Evolutionary conservation across 2,797 vertebrate genomes (phyloP).

Genomic region (Sebastes minor): DNA sequence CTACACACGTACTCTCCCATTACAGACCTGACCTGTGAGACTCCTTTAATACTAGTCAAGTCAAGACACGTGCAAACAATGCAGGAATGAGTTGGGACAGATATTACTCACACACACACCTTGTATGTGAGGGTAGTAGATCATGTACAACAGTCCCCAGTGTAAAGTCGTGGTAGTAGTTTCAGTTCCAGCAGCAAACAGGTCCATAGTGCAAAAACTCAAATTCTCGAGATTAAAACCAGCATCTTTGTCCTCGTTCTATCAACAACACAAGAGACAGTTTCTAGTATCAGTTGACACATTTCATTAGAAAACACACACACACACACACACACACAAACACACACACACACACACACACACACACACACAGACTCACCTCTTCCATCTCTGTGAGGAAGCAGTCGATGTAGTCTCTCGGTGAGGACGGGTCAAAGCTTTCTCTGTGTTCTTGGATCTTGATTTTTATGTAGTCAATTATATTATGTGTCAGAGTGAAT

Average conservation of each 20-base stretch:
- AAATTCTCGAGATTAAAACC: slow-evolving; percentile 80
- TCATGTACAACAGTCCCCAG: slow-evolving; percentile 88
- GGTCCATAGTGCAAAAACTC: slow-evolving; percentile 66
- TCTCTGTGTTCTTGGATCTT: slow-evolving; percentile 70
- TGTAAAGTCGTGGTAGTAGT: slow-evolving; percentile 78
- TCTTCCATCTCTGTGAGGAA: slow-evolving; percentile 79
- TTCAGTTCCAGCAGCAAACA: slow-evolving; percentile 83
- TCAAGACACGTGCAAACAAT: neutral
- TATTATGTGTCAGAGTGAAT: neutral
- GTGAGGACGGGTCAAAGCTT: slow-evolving; percentile 66
- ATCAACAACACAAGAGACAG: neutral
- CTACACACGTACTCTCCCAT: neutral
- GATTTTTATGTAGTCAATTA: slow-evolving; percentile 36
- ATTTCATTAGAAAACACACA: neutral
- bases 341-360: too few relatives aligned
- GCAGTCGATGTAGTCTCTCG: slow-evolving; percentile 81
- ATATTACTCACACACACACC: slow-evolving; percentile 48
- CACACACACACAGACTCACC: slow-evolving; percentile 47
- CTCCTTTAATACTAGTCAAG: neutral
- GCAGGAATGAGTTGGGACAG: neutral
- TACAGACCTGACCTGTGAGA: neutral
- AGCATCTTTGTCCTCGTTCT: slow-evolving; percentile 58
- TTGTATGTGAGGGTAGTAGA: slow-evolving; percentile 84
- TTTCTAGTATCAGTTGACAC: neutral
- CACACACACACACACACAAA: rapidly evolving